Conservation (phyloP, 2,113 vertebrate genomes). For the Oryzias woworae region DNA sequence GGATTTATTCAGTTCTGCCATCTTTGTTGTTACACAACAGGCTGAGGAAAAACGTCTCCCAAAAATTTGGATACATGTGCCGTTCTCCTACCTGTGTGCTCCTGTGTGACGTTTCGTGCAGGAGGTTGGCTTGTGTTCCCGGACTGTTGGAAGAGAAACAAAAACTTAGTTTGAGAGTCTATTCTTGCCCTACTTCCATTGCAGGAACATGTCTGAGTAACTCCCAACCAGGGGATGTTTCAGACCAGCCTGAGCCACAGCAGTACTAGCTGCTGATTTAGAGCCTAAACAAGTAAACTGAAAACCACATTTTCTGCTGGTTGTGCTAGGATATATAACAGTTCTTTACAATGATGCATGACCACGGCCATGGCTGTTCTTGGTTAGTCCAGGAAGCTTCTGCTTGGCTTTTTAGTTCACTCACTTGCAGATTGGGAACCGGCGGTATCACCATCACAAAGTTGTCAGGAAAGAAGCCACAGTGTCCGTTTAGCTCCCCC, state of each 20-base stretch:
- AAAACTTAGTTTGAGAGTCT: conserved; percentile 26
- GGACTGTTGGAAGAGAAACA: conserved; percentile 48
- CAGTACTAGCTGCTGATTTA: conserved; percentile 14
- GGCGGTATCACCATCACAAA: conserved; percentile 83
- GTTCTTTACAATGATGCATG: conserved; percentile 17
- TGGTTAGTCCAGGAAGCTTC: conserved; percentile 5
- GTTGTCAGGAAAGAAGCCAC: conserved; percentile 88
- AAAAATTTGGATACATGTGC: neutral
- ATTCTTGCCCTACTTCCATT: conserved; percentile 51
- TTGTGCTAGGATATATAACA: neutral
- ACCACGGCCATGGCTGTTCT: conserved; percentile 15
- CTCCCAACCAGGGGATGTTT: conserved; percentile 41
- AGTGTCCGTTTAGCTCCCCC: conserved; percentile 79
- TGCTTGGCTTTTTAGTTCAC: conserved; percentile 37
- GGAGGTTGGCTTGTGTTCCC: conserved; percentile 59
- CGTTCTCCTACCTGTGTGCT: conserved; percentile 64
- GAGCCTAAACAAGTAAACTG: conserved; percentile 4
- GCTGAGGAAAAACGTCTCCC: too few relatives aligned
- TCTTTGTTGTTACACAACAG: too few relatives aligned
- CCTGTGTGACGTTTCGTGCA: conserved; percentile 34
- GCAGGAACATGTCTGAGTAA: conserved; percentile 52
- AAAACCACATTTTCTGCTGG: conserved; percentile 2
- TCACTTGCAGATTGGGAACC: conserved; percentile 69
- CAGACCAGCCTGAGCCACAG: conserved; percentile 51
- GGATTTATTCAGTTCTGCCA: too few relatives aligned